Base-by-base conservation (phyloP, 1,140 invertebrate species). In the Trachymyrmex cornetzi region DNA sequence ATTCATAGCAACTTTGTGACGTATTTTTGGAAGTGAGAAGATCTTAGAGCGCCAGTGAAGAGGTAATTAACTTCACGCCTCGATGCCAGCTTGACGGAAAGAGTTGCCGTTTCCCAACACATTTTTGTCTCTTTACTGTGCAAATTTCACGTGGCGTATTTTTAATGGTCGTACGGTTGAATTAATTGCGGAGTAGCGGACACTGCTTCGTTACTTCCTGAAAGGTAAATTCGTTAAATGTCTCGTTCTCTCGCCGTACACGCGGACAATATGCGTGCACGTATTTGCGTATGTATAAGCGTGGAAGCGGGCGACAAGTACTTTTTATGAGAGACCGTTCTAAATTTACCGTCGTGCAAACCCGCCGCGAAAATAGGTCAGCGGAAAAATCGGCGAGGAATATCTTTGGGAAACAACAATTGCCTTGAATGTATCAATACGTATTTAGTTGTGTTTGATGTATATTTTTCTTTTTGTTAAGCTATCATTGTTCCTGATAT, bases 141-240 rank as follows among this genome's bases (percentile, higher is more conserved):
- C 71, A 89, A 90, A 90, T 90, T 89, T 82, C 85, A 81, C 69
- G 24, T 59, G 71, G 61, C 71, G 75, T 77, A 89, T 87, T 90
- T 90, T 90, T 82, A 90, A 90, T 90, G 75, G 71, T 84, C 80
- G 50, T 38, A 63, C 71, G 85, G 88, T 89, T 90, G 88, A 90
- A 90, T 90, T 90, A 90, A 90, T 90, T 90, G 85, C 88, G 77
- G 61, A 55, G 63, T 86, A 69, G 79, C 88, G 87, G 53, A 86
- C 88, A 79, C 75, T 82, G 88, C 88, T 90, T 89, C 85, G 88
- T 89, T 89, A 90, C 84, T 63, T 79, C 84, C 22, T 44, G 82
- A 81, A 89, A 89, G 59, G 88, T 90, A 90, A 90, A 89, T 90
- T 90, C 85, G 88, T 90, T 90, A 90, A 90, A 90, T 90, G 66